A percentile compares a stretch with the other conserved stretches of the same genome.
phyloP scores from a whole-genome alignment of 2,888 invertebrate genomes.

The Caenorhabditis sinica region DNA sequence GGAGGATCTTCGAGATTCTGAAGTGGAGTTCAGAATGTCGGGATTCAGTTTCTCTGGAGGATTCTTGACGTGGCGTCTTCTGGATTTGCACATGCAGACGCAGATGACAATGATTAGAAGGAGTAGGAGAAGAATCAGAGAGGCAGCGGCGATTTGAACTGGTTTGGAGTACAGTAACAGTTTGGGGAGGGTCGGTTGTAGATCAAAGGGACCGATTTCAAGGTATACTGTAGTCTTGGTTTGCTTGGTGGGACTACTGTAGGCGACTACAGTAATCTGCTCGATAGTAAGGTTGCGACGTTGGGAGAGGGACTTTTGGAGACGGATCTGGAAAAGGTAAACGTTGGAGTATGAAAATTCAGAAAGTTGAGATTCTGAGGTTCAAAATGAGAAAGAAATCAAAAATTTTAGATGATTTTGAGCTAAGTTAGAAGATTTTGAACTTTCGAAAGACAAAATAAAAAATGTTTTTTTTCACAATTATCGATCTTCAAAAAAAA shows the following conservation, averaged over 20 bases:
- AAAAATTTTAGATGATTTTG: background rate
- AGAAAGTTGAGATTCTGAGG: background rate
- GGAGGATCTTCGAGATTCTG: background rate
- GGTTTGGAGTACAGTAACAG: constrained; percentile 55
- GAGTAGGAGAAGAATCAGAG: constrained; percentile 86
- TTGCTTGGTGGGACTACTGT: constrained; percentile 70
- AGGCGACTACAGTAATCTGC: constrained; percentile 75
- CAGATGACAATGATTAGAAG: constrained; percentile 87
- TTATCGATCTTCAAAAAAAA: background rate
- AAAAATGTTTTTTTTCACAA: no score
- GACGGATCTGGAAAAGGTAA: constrained; percentile 59
- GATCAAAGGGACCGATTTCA: constrained; percentile 84
- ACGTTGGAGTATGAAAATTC: background rate
- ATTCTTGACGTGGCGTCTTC: constrained; percentile 1
- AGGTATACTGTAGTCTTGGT: constrained; percentile 73
- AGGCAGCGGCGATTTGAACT: constrained; percentile 89
- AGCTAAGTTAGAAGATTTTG: background rate
- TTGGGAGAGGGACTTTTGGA: constrained; percentile 58
- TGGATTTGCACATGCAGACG: constrained; percentile 62
- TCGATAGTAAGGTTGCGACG: constrained; percentile 73
- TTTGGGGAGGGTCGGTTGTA: constrained; percentile 85
- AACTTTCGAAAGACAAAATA: background rate
- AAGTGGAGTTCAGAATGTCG: no score
- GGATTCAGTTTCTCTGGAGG: background rate
- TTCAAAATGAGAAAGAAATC: background rate